Base-by-base conservation (phyloP, 2,113 vertebrate species). In the Piprites chloris region DNA sequence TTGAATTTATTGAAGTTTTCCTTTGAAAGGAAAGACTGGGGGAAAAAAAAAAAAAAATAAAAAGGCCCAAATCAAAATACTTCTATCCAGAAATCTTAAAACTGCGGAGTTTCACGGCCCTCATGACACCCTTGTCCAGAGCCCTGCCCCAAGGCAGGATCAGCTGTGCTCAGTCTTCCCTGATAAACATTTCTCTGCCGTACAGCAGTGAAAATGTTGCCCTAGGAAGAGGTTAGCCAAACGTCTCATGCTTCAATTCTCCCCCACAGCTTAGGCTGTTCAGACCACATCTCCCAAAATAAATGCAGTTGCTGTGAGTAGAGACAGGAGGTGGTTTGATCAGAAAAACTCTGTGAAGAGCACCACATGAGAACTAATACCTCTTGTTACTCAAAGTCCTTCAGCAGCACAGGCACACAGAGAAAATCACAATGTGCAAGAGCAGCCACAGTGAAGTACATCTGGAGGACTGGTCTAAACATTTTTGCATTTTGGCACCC, bases 21-120 rank as follows among this genome's bases (percentile, higher is more conserved):
- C 11, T 85, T 55, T 71, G 76, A 83, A 89, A 42, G 35, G 27
- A 69, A 90, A 76, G n/a, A 37, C 21, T 9, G 7, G 20, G n/a
- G n/a, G n/a, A n/a, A n/a, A n/a, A n/a, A n/a, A n/a, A n/a, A 17
- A 20, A 8, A 37, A 68, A 79, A 77, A 66, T 52, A 53, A 49
- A 15, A 9, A 35, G 2, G 20, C 55, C 11, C 12, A 61, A 50
- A 41, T 47, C 19, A 63, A 93, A 82, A 55, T 46, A 76, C 14
- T 87, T 75, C 28, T 79, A n/a, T 27, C 46, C 37, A 91, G 58
- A 91, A 90, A 71, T 71, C 41, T 65, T 61, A 82, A 58, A 87
- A 74, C 33, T 0, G 0, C 14, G 37, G 46, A 46, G 14, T 87
- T 81, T 78, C 28, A 66, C 0, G 0, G 41, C 0, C 0, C 50